These are phyloP conservation scores for Cantharis flavilabris DNA, from an alignment of 2,888 invertebrate species.

Conservation along the genomic window DNA sequence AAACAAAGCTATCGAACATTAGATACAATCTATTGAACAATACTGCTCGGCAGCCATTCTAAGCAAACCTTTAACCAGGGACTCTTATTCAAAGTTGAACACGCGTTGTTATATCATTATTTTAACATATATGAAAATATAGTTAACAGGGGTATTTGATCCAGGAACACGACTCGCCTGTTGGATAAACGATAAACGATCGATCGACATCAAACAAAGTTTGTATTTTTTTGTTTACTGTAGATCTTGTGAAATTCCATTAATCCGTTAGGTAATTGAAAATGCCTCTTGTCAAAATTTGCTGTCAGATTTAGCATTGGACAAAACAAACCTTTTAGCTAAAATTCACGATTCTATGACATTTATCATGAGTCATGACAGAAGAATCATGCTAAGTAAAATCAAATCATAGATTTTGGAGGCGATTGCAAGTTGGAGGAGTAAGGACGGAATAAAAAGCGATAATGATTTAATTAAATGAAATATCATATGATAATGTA, in stretches of 20 bases:
- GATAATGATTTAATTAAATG: not conserved
- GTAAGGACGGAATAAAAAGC: not conserved
- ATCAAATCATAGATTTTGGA: conserved; percentile 9
- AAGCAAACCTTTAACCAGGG: too few species aligned
- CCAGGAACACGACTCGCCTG: not conserved
- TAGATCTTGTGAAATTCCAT: not conserved
- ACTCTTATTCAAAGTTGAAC: too few species aligned
- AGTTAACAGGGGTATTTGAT: too few species aligned
- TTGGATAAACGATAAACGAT: not conserved
- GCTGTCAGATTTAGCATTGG: conserved; percentile 23
- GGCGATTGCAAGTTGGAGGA: not conserved
- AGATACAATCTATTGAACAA: too few species aligned
- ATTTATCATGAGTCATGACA: conserved; percentile 34
- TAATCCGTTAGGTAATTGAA: not conserved
- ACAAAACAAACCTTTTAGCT: conserved; percentile 27
- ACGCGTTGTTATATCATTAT: too few species aligned
- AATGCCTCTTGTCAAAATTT: conserved; percentile 4
- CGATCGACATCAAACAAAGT: not conserved
- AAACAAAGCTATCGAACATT: too few species aligned
- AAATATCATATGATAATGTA: too few species aligned
- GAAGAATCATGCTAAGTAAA: conserved; percentile 23
- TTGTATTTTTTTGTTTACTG: not conserved
- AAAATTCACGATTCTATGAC: conserved; percentile 31
- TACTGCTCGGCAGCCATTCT: too few species aligned
- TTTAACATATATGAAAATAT: too few species aligned